Base-by-base conservation (phyloP, 2,113 vertebrate species). In the Genyomyrus donnyi region DNA sequence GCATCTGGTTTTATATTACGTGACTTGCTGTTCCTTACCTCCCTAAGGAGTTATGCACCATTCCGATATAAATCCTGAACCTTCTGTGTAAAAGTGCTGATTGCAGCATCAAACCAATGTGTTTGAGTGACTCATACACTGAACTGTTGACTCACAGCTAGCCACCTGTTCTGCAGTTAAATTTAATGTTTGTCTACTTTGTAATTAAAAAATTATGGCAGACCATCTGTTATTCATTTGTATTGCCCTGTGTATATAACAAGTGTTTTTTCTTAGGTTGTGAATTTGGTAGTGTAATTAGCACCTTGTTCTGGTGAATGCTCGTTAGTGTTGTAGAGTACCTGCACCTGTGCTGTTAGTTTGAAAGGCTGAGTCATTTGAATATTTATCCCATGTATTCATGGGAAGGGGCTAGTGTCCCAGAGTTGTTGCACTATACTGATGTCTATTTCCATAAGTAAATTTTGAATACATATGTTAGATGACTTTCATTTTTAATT, bases 1-100 rank as follows among this genome's bases (percentile, higher is more conserved):
- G 46, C 58, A 74, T 90, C 89, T 90, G 89, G 89, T 90, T 85
- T 90, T 86, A 90, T 66, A 86, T 66, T 90, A 46, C 39, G 39
- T 31, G 52, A 85, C 35, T 56, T 42, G 56, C 77, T 62, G 27
- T 84, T 86, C 89, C 46, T 31, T 27, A 58, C 52, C 46, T 80
- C 52, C 80, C 27, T 39, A 85, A 13, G 50, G 53, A 85, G 19
- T 66, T 21, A 17, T 15, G 62, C n/a, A 7, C 83, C 53, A 19
- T 87, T 62, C 48, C 7, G 89, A 66, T 66, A 50, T 90, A 90
- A 90, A 87, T 90, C 84, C 8, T 86, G 7, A 90, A 77, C 70
- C 27, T 39, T 42, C 39, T 53, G 50, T n/a, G 53, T 35, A 62
- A 53, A 53, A 21, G 52, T 53, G 17, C 52, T 21, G 52, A 53